These are phyloP conservation scores for Bombus cullumanus DNA, from an alignment of 1,140 invertebrate species.

Conservation along the genomic window DNA sequence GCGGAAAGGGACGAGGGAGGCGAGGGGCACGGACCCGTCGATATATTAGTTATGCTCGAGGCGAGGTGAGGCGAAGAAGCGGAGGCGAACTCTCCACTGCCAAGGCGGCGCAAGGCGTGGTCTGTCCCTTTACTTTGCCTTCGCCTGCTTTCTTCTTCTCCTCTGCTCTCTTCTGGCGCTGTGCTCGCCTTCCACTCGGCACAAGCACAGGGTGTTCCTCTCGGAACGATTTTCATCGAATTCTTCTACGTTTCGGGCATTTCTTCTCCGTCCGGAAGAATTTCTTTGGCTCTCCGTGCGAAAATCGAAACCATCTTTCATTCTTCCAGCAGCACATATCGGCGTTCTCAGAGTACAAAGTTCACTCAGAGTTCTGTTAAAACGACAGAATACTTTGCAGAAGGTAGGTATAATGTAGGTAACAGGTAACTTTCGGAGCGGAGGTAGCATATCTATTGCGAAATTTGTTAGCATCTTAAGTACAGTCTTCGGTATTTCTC, in stretches of 20 bases:
- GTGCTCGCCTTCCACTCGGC: constrained; percentile 5
- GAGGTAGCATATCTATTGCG: no score
- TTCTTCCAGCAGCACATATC: no score
- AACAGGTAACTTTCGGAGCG: no score
- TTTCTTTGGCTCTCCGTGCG: background rate
- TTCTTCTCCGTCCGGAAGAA: background rate
- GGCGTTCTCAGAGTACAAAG: no score
- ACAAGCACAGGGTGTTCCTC: constrained; percentile 25
- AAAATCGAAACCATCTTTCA: accelerated
- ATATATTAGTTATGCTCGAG: constrained; percentile 67
- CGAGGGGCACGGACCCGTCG: constrained; percentile 35
- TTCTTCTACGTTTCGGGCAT: no score
- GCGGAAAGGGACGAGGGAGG: background rate
- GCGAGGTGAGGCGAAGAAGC: constrained; percentile 62
- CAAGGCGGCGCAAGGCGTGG: constrained; percentile 68
- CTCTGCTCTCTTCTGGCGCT: constrained; percentile 27
- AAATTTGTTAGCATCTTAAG: no score
- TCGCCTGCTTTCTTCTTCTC: constrained; percentile 42
- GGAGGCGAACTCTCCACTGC: constrained; percentile 64
- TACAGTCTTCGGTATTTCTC: no score
- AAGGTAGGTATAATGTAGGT: no score
- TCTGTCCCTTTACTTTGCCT: constrained; percentile 69
- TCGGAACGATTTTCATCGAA: background rate
- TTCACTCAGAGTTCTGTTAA: no score
- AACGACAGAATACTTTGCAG: no score